Evolutionary conservation across 2,888 invertebrate genomes (phyloP).

Genomic region (Morpho achilles): DNA sequence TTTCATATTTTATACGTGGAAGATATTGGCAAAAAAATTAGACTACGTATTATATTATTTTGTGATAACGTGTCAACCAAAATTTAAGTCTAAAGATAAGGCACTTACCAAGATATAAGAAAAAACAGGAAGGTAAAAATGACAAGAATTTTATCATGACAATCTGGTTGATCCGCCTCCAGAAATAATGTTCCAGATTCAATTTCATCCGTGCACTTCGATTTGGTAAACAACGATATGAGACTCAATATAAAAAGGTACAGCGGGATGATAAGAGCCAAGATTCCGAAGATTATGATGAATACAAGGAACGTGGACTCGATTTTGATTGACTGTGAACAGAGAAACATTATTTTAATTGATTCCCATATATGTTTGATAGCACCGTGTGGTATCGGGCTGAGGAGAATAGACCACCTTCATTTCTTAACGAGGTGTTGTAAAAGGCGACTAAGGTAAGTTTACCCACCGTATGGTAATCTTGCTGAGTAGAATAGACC

Average conservation of each 20-base stretch:
- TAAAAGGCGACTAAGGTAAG: no score
- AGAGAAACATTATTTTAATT: conserved; percentile 10
- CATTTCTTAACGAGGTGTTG: no score
- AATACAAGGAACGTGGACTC: conserved; percentile 84
- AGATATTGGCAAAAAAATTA: no score
- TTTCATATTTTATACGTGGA: no score
- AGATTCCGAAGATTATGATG: conserved; percentile 80
- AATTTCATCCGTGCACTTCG: conserved; percentile 55
- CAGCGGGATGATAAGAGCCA: conserved; percentile 82
- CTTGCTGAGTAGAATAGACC: no score
- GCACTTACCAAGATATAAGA: conserved; percentile 65
- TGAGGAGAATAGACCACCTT: no score
- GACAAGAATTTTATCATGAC: conserved; percentile 59
- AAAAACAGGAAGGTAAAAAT: conserved; percentile 59
- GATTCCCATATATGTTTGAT: background rate
- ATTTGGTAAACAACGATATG: conserved; percentile 68
- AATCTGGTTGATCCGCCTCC: conserved; percentile 53
- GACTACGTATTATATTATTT: no score
- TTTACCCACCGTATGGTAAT: no score
- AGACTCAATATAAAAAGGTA: conserved; percentile 73
- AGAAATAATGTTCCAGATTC: conserved; percentile 67
- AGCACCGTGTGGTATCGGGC: no score
- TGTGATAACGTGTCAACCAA: background rate
- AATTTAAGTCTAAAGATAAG: conserved; percentile 4
- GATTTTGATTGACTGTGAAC: conserved; percentile 83